Base-by-base conservation (phyloP, 1,140 invertebrate species). In the Pogonus chalceus region DNA sequence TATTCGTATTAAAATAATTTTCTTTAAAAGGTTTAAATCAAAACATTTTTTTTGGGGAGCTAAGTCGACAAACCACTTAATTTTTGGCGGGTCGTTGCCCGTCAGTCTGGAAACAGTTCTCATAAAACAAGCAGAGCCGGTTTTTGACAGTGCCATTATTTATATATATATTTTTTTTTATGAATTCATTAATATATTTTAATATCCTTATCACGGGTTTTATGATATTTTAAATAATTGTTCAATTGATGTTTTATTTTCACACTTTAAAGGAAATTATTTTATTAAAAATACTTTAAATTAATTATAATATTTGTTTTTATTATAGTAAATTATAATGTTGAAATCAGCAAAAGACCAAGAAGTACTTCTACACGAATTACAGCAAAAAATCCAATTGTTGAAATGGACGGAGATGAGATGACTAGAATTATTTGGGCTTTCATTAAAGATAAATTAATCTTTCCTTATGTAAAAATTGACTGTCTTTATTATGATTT, bases 361-460 rank as follows among this genome's bases (percentile, higher is more conserved):
- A n/a, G n/a, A n/a, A 43, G 37, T 18, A 4, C 74, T 23, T 72
- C 69, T 35, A 77, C 78, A 60, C 70, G 83, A 51, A 82, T 87
- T 60, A 74, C 78, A 57, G 84, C 79, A 20, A 72, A 77, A 35
- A 84, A 84, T 43, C 83, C 89, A 18, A 79, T 95, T 47, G 91
- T 94, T 47, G 91, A 95, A 67, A 82, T 94, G 76, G 90, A 94
- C 74, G 91, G 91, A 54, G 91, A 95, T 78, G 91, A 94, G 72
- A 94, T 94, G 90, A 84, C 83, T 35, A 79, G 87, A 58, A 88
- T 92, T 53, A 91, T 92, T 58, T 92, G 88, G 89, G 84, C 88
- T 62, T 85, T 88, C 67, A 93, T 94, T 62, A 93, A 93, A 70
- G 87, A 93, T 60, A 81, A 79, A 59, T 73, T 93, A 1, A 92